These are phyloP conservation scores for Drosophila affinis DNA, from an alignment of 2,888 invertebrate species.

Conservation along the genomic window DNA sequence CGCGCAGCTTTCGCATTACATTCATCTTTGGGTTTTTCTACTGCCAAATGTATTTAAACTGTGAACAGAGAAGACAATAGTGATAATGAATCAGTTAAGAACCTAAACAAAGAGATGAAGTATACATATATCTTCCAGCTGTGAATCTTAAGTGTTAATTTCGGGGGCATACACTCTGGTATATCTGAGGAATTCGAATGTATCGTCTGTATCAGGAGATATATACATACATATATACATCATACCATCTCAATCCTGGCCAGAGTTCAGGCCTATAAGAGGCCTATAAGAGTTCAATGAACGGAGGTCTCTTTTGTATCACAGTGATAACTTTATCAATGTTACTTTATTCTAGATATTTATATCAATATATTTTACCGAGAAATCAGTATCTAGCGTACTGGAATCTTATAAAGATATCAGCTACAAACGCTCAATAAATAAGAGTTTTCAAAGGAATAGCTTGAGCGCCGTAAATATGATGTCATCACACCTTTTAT, in stretches of 20 bases:
- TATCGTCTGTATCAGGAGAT: too few relatives aligned
- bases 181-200: too few relatives aligned
- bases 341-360: background rate
- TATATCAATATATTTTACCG: too few relatives aligned
- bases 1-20: conserved; percentile 95
- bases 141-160: background rate
- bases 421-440: background rate
- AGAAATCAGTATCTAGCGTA: background rate
- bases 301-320: background rate
- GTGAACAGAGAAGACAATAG: conserved; percentile 24
- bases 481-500: conserved; percentile 46
- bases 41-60: conserved; percentile 46
- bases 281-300: too few relatives aligned
- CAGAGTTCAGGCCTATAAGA: too few relatives aligned
- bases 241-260: too few relatives aligned
- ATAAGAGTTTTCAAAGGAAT: conserved; percentile 20
- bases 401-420: background rate
- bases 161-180: too few relatives aligned
- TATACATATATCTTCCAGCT: background rate
- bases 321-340: background rate
- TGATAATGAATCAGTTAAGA: background rate
- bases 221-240: too few relatives aligned
- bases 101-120: background rate
- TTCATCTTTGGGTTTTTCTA: conserved; percentile 87
- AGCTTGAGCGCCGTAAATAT: conserved; percentile 31